These are phyloP conservation scores for Tiliacea aurago DNA, from an alignment of 2,888 invertebrate genomes.

Conservation along the genomic window DNA sequence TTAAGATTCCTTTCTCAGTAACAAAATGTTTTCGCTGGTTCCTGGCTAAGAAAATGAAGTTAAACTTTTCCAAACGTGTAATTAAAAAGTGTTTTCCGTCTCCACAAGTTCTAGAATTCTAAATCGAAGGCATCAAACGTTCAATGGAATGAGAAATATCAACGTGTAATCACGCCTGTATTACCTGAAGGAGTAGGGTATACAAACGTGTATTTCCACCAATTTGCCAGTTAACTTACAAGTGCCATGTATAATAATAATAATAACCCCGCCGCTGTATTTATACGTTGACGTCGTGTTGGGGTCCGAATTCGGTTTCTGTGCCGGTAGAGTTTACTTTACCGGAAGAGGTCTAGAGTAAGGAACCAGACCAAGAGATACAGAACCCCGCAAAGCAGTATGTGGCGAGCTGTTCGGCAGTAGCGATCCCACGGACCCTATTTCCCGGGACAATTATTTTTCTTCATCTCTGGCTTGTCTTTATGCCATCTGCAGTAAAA, in stretches of 20 bases:
- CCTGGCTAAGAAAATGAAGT: conserved; percentile 21
- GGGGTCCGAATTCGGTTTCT: too few species aligned
- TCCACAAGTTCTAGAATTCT: conserved; percentile 29
- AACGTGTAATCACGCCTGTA: neutral
- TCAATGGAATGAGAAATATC: neutral
- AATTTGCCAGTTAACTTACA: neutral
- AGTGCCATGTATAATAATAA: neutral
- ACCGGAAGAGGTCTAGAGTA: too few species aligned
- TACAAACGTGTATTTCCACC: neutral
- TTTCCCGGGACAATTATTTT: too few species aligned
- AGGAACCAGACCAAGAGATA: too few species aligned
- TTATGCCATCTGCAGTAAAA: too few species aligned
- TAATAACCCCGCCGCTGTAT: too few species aligned
- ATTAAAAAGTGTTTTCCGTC: conserved; percentile 39
- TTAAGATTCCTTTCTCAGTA: conserved; percentile 15
- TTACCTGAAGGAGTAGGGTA: neutral
- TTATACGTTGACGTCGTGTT: too few species aligned
- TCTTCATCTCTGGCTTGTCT: too few species aligned
- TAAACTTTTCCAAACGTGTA: conserved; percentile 32
- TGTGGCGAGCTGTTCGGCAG: too few species aligned
- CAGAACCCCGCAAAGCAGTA: too few species aligned
- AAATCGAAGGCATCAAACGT: neutral
- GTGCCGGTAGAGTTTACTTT: too few species aligned
- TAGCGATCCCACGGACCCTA: too few species aligned
- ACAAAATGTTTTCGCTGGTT: conserved; percentile 17